Percentiles rank a stretch among this genome's conserved stretches.
phyloP scores from a whole-genome alignment of 1,140 invertebrate genomes.

The Wasmannia auropunctata region DNA sequence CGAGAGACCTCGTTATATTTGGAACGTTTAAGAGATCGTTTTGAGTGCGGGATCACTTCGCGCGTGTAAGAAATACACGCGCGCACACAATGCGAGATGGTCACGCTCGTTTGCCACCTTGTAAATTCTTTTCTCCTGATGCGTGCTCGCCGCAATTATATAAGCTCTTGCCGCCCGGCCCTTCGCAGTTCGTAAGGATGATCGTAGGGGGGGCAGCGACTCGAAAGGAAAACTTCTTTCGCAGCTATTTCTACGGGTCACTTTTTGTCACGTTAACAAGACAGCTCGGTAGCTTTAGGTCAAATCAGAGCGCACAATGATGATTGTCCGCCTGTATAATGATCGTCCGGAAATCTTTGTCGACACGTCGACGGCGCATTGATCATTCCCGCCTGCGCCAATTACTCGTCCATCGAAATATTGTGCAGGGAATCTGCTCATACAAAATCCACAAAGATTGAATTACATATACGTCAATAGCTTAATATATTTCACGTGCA shows the following conservation, averaged over 20 bases:
- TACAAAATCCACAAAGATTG: conserved; percentile 7
- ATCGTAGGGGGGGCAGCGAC: not conserved
- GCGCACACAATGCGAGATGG: conserved; percentile 38
- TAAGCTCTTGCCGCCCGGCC: conserved; percentile 14
- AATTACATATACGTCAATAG: not conserved
- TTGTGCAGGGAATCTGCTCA: conserved; percentile 8
- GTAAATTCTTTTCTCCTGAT: conserved; percentile 57
- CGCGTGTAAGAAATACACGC: not conserved
- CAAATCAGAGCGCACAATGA: conserved; percentile 35
- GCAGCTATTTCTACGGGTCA: not conserved
- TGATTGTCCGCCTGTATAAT: not conserved
- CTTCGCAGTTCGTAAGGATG: conserved; percentile 21
- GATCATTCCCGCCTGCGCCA: conserved; percentile 9
- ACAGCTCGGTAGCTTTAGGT: conserved; percentile 12
- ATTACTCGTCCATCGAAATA: conserved; percentile 29
- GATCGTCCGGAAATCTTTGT: conserved; percentile 8
- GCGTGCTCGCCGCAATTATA: conserved; percentile 45
- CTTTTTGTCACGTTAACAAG: conserved; percentile 52
- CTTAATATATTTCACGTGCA: not conserved
- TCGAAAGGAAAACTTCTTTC: conserved; percentile 29
- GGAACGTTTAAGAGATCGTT: conserved; percentile 71
- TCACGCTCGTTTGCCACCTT: conserved; percentile 53
- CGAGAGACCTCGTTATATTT: conserved; percentile 69
- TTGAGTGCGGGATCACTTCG: conserved; percentile 66
- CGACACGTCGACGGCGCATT: not conserved